Evolutionary conservation across 1,140 invertebrate species (phyloP).

Genomic region (Formica exsecta): DNA sequence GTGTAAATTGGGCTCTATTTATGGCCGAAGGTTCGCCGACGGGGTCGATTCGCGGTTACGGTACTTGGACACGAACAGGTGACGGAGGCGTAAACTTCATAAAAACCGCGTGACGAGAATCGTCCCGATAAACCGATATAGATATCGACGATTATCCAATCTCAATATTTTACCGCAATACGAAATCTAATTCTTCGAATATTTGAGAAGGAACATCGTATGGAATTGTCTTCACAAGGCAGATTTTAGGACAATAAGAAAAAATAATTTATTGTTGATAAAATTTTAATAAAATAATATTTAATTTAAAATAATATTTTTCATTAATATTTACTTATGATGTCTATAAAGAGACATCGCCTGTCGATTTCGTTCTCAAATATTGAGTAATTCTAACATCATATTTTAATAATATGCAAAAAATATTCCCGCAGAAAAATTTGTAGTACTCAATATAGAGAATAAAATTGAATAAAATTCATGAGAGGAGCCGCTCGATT

Average conservation of each 20-base stretch:
- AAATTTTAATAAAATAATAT: slow-evolving; percentile 8
- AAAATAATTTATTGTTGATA: not conserved
- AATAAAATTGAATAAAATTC: not conserved
- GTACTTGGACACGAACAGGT: slow-evolving; percentile 52
- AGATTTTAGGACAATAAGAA: not conserved
- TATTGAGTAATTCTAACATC: not conserved
- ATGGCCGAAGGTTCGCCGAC: slow-evolving; percentile 61
- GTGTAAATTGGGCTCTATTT: slow-evolving; percentile 74
- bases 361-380: not conserved
- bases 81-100: slow-evolving; percentile 24
- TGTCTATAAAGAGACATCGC: not conserved
- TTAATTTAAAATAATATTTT: not conserved
- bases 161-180: not conserved
- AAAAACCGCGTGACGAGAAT: not conserved
- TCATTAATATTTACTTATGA: not conserved
- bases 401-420: not conserved
- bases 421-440: not conserved
- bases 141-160: not conserved
- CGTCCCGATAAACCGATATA: not conserved
- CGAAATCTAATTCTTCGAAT: not conserved
- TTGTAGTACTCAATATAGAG: not conserved
- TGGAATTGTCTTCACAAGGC: not conserved
- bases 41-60: slow-evolving; percentile 49
- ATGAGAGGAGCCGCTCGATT: not conserved
- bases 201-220: not conserved